These are phyloP conservation scores for Artemia sinica DNA, from an alignment of 2,888 invertebrate genomes.

Conservation along the genomic window DNA sequence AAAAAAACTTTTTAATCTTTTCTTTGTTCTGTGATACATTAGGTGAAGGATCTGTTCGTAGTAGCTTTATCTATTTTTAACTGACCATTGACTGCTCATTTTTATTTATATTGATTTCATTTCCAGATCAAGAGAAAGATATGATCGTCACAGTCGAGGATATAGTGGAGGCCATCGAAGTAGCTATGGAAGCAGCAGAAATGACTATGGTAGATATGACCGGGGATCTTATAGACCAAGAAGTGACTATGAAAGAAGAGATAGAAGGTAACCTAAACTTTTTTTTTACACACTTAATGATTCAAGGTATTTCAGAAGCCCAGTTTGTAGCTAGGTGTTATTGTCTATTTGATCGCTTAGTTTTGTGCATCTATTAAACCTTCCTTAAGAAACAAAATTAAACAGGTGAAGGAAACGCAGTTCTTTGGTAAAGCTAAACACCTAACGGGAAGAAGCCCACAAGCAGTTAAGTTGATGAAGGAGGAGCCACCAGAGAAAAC, in stretches of 20 bases:
- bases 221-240: background rate
- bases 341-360: too few species aligned
- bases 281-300: too few species aligned
- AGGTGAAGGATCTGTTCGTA: background rate
- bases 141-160: background rate
- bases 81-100: background rate
- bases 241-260: background rate
- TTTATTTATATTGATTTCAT: background rate
- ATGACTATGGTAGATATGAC: conserved; percentile 7
- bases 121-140: background rate
- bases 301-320: too few species aligned
- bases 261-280: background rate
- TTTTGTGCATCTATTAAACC: too few species aligned
- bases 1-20: background rate
- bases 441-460: too few species aligned
- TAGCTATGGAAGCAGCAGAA: background rate
- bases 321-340: too few species aligned
- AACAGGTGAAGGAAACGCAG: too few species aligned
- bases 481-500: too few species aligned
- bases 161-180: background rate
- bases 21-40: background rate
- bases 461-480: too few species aligned
- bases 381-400: too few species aligned
- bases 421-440: too few species aligned
- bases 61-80: background rate